Percentiles rank a stretch among this genome's conserved stretches.
phyloP scores from a whole-genome alignment of 2,888 invertebrate species.

The Listrodromus nycthemerus region DNA sequence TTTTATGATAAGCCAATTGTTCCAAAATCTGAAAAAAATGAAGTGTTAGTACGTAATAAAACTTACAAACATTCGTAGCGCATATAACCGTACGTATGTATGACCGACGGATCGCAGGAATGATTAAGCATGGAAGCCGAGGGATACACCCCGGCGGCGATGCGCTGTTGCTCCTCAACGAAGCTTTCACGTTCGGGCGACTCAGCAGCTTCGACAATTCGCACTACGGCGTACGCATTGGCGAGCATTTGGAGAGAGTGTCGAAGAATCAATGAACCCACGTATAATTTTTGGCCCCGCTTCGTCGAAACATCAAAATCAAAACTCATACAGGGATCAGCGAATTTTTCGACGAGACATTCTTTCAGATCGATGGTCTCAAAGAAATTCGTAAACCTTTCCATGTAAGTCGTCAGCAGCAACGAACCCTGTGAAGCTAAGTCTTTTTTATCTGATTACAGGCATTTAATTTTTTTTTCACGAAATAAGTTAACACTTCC shows the following conservation, averaged over 20 bases:
- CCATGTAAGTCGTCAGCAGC: slow-evolving; percentile 88
- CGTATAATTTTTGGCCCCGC: slow-evolving; percentile 82
- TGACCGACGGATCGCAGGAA: slow-evolving; percentile 90
- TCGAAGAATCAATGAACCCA: slow-evolving; percentile 90
- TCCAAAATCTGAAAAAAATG: slow-evolving; percentile 88
- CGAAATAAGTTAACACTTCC: slow-evolving; percentile 21
- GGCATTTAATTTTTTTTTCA: background rate
- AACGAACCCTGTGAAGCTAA: slow-evolving; percentile 87
- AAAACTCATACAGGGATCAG: slow-evolving; percentile 70
- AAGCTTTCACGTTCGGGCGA: slow-evolving; percentile 70
- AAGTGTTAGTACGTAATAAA: slow-evolving; percentile 16
- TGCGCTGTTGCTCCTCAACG: slow-evolving; percentile 83
- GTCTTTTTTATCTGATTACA: slow-evolving; percentile 69
- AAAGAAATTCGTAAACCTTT: slow-evolving; percentile 88
- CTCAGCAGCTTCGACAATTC: slow-evolving; percentile 73
- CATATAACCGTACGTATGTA: slow-evolving; percentile 58
- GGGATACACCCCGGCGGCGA: slow-evolving; percentile 94
- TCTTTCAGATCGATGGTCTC: slow-evolving; percentile 84
- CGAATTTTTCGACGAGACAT: slow-evolving; percentile 75
- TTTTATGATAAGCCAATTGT: slow-evolving; percentile 89
- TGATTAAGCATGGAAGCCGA: slow-evolving; percentile 97
- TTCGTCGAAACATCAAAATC: slow-evolving; percentile 71
- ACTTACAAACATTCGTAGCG: background rate
- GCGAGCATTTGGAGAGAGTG: slow-evolving; percentile 93
- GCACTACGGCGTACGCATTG: slow-evolving; percentile 91